phyloP scores from a whole-genome alignment of 2,888 invertebrate genomes.

The Chloromyia formosa region DNA sequence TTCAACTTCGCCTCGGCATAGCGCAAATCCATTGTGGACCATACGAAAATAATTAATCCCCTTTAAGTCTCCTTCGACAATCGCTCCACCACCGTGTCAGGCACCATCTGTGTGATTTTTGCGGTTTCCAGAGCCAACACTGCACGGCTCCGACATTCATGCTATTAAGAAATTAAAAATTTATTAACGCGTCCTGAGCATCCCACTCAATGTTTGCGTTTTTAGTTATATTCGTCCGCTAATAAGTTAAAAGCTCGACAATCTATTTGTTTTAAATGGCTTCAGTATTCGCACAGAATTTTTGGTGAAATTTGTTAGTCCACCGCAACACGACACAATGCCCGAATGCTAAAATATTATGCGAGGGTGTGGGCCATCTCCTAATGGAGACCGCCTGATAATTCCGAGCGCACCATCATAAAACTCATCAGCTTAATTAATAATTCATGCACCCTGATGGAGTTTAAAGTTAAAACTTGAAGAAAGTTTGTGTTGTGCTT shows the following conservation, averaged over 20 bases:
- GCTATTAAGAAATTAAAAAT: slow-evolving; percentile 49
- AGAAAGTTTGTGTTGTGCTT: slow-evolving; percentile 20
- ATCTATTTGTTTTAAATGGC: slow-evolving; percentile 20
- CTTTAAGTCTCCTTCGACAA: too few relatives aligned
- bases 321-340: not conserved
- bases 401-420: slow-evolving; percentile 25
- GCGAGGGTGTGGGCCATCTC: not conserved
- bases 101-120: slow-evolving; percentile 29
- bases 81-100: too few relatives aligned
- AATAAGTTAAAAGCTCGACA: slow-evolving; percentile 45
- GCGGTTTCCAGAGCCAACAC: not conserved
- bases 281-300: slow-evolving; percentile 1
- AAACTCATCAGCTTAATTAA: slow-evolving; percentile 44
- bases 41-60: too few relatives aligned
- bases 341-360: not conserved
- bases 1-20: too few relatives aligned
- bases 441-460: slow-evolving; percentile 46
- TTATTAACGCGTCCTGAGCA: slow-evolving; percentile 43
- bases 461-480: slow-evolving; percentile 45
- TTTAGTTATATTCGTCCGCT: slow-evolving; percentile 16
- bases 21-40: too few relatives aligned
- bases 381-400: slow-evolving; percentile 27
- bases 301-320: slow-evolving; percentile 2
- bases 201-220: slow-evolving; percentile 23
- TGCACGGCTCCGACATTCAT: slow-evolving; percentile 1